These are phyloP conservation scores for Sternarchorhynchus goeldii DNA, from an alignment of 2,797 vertebrate species.

Conservation along the genomic window DNA sequence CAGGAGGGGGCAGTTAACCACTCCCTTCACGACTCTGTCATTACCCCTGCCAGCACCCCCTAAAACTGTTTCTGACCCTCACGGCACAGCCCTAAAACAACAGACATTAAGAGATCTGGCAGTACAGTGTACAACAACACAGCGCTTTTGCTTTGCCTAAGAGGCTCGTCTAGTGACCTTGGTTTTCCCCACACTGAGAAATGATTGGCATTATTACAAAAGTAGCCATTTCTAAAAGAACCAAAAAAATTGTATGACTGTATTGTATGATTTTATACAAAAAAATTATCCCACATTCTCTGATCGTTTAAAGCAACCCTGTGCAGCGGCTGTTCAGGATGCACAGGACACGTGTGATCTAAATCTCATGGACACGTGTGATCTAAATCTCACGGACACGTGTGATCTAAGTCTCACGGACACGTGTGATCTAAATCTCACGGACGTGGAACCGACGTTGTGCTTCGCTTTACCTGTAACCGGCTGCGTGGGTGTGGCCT, in stretches of 20 bases:
- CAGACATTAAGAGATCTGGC: slow-evolving; percentile 2
- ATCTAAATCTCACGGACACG: no score
- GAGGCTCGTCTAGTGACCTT: not conserved
- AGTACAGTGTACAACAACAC: slow-evolving; percentile 33
- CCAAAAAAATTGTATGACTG: no score
- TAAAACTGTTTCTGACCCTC: not conserved
- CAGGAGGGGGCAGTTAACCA: slow-evolving; percentile 25
- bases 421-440: not conserved
- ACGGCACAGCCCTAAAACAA: not conserved
- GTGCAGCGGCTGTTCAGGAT: not conserved
- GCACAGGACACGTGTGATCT: not conserved
- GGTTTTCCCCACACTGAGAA: not conserved
- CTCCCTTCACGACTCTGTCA: slow-evolving; percentile 37
- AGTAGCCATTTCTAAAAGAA: no score
- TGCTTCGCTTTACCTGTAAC: slow-evolving; percentile 64
- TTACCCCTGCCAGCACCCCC: slow-evolving; percentile 28
- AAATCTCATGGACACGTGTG: not conserved
- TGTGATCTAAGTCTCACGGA: not conserved
- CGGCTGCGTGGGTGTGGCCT: slow-evolving; percentile 61
- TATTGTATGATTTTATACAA: no score
- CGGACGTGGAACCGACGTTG: not conserved
- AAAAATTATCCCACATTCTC: no score
- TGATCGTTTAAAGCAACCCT: no score
- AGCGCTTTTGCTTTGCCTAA: slow-evolving; percentile 27
- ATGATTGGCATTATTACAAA: no score